Base-by-base conservation (phyloP, 2,888 invertebrate species). In the Ophraella communa region DNA sequence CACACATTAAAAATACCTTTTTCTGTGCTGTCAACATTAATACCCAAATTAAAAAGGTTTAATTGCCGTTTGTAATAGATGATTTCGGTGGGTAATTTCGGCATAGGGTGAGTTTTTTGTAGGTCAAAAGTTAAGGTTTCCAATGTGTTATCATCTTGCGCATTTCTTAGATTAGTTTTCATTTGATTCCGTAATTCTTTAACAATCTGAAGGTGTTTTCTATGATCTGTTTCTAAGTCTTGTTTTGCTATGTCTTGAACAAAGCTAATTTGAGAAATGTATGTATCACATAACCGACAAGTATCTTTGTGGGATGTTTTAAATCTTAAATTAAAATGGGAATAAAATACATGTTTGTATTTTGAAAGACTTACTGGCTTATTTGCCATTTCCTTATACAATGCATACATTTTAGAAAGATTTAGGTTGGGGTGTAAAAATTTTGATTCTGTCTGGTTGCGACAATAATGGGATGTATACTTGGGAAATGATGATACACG, bases 1-100 rank as follows among this genome's bases (percentile, higher is more conserved):
- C 62, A 55, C 18, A 67, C 61, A 59, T 65, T 63, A 54, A 69
- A 73, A 58, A 64, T 63, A 3, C 65, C 69, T 60, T 56, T 58
- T 20, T 57, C 57, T 27, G 66, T 62, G 60, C 63, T 67, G 18
- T 67, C 73, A 47, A 64, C 54, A 65, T 75, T 59, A 51, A 74
- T 71, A 2, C 68, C 69, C n/a, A 69, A 47, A 62, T 72, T 75
- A 49, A 68, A 59, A 5, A 74, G 47, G 52, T 71, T 71, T 18
- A 73, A 57, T 51, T 74, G 72, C 10, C 73, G 54, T 47, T 74
- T 74, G 27, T 73, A 74, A 62, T 70, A 73, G 21, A 70, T 62
- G 55, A 73, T 63, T 57, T 65, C 68, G 8, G 69, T 73, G 14
- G 73, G 70, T 30, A 72, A 18, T 62, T 62, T 58, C 3, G 71